Conservation (phyloP, 2,797 vertebrate species). For the Gymnothorax reevesii region DNA sequence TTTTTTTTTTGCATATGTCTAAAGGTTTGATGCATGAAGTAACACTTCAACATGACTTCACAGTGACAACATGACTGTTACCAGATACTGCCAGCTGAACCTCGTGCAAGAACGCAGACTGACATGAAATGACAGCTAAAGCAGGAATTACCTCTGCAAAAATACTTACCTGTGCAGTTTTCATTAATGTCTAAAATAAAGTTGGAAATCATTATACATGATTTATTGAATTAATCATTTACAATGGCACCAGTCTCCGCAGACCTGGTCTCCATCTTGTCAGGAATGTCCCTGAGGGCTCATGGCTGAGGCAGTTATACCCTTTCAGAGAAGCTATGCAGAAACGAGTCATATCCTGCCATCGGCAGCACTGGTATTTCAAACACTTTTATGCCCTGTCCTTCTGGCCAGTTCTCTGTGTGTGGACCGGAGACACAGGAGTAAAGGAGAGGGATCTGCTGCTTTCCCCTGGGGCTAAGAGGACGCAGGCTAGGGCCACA, state of each 20-base stretch:
- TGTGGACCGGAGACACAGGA: slow-evolving; percentile 23
- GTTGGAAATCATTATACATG: neutral
- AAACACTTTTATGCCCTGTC: slow-evolving; percentile 24
- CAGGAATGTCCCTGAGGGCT: neutral
- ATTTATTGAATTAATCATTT: neutral
- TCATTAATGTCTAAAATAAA: neutral
- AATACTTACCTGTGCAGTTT: neutral
- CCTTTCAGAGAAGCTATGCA: slow-evolving; percentile 5
- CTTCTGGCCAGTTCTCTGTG: slow-evolving; percentile 24
- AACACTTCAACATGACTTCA: no score
- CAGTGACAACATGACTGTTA: no score
- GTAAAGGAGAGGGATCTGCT: neutral
- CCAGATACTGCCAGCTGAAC: neutral
- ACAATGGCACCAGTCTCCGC: neutral
- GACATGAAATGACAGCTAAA: neutral
- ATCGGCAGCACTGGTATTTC: slow-evolving; percentile 42
- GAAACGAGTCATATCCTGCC: slow-evolving; percentile 59
- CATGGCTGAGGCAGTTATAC: neutral
- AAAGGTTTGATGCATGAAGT: no score
- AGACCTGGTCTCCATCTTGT: neutral
- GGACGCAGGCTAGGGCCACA: neutral
- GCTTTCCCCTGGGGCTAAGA: neutral
- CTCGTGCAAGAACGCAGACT: neutral
- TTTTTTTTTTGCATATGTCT: no score
- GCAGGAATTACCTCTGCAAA: neutral